Base-by-base conservation (phyloP, 2,113 vertebrate species). In the Struthio camelus region DNA sequence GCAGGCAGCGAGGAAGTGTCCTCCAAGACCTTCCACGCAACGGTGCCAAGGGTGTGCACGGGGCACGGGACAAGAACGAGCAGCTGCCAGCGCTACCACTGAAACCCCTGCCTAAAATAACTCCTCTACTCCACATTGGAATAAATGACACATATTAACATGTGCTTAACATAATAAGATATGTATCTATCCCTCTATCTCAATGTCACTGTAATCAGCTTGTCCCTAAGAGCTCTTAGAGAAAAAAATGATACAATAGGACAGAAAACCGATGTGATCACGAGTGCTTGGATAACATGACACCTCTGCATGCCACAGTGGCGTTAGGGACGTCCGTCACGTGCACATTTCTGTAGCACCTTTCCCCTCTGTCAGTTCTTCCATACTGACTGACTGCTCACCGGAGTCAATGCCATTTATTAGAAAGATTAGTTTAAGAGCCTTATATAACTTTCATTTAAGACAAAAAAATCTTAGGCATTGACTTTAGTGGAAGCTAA, bases 321-420 rank as follows among this genome's bases (percentile, higher is more conserved):
- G 22, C 1, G 1, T 18, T 12, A 56, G 65, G 69, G 70, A 69
- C 2, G 1, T 32, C 25, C 87, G 75, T 73, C 61, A 53, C 0
- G 2, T 3, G 42, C 72, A 58, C 3, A 1, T 51, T 77, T n/a
- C 34, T 22, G 32, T 1, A 61, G 66, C 2, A 2, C 36, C 67
- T 70, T 65, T 83, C 66, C 27, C 28, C 38, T 82, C 65, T 51
- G 9, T 22, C 48, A 59, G 27, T 11, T 61, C 76, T 85, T 70
- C 62, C 50, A 42, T 34, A 6, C 19, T 27, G 32, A 32, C 17
- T 1, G 1, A 50, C 15, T 8, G 27, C 65, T 72, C 56, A 32
- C 13, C 46, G 65, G 34, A 85, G 40, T 85, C 84, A 81, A 42
- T 14, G 27, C 20, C 66, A 56, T 11, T 90, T 56, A 19, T 66